Percentiles rank a stretch among this genome's conserved stretches.
Evolutionary conservation across 53 echinoderm and acorn worm species (phyloP).

Genomic region (Crossaster papposus): DNA sequence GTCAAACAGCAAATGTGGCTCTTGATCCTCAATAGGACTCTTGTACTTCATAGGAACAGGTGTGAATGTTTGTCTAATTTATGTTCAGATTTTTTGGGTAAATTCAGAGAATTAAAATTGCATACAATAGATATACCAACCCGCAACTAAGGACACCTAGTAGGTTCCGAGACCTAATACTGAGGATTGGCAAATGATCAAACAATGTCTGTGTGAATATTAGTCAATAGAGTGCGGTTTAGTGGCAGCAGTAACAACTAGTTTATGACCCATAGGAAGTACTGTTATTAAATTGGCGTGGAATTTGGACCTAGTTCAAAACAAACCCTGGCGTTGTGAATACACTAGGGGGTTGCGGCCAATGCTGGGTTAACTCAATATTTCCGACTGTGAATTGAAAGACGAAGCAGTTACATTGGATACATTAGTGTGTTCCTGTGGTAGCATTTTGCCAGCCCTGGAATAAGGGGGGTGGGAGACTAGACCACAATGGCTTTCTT

Average conservation of each 20-base stretch:
- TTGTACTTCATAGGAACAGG: too few species aligned
- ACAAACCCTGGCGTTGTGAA: not conserved
- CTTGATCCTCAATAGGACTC: too few species aligned
- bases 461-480: not conserved
- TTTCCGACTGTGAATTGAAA: conserved; percentile 11
- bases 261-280: conserved; percentile 43
- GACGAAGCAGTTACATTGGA: not conserved
- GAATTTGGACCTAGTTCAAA: conserved; percentile 47
- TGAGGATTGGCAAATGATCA: conserved; percentile 31
- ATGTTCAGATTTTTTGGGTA: not conserved
- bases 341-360: not conserved
- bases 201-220: conserved; percentile 3
- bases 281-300: conserved; percentile 26
- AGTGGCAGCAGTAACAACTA: conserved; percentile 6
- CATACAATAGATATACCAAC: not conserved
- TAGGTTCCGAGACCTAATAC: not conserved
- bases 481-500: not conserved
- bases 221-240: conserved; percentile 13
- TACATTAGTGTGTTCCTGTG: conserved; percentile 16
- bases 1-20: too few species aligned
- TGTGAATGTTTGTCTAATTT: not conserved
- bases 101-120: conserved; percentile 1
- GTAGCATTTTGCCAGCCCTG: not conserved
- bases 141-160: not conserved
- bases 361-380: not conserved